Percentiles rank a stretch among this genome's conserved stretches.
Conservation (phyloP, 1,140 invertebrate genomes). For the Xylocopa sonorina region DNA sequence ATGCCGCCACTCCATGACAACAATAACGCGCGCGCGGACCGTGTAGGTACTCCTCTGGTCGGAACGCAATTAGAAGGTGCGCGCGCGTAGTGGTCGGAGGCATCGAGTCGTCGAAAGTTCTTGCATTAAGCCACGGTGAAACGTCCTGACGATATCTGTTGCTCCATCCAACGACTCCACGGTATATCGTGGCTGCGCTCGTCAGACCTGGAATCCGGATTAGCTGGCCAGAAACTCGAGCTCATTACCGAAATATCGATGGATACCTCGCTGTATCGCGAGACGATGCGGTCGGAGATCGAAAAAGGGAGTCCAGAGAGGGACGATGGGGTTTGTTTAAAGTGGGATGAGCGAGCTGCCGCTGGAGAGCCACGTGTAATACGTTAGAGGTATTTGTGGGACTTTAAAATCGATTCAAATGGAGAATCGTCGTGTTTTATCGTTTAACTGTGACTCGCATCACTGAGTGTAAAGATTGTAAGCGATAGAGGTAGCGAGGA, state of each 20-base stretch:
- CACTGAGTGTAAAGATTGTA: no score
- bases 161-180: no score
- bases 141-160: slow-evolving; percentile 62
- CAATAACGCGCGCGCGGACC: neutral
- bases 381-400: no score
- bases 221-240: slow-evolving; percentile 58
- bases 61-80: neutral
- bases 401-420: no score
- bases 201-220: slow-evolving; percentile 56
- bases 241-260: slow-evolving; percentile 67
- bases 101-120: slow-evolving; percentile 13
- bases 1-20: neutral
- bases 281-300: slow-evolving; percentile 28
- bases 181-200: slow-evolving; percentile 59
- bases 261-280: slow-evolving; percentile 39
- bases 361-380: no score
- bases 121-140: slow-evolving; percentile 49
- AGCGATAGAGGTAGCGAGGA: no score
- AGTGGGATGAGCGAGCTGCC: no score
- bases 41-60: neutral
- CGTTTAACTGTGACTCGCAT: no score
- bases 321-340: slow-evolving; percentile 3
- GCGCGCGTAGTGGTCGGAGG: neutral
- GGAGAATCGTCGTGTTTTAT: no score
- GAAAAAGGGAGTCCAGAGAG: slow-evolving; percentile 19